These are phyloP conservation scores for Ischnus inquisitorius DNA, from an alignment of 2,888 invertebrate genomes.

Conservation along the genomic window DNA sequence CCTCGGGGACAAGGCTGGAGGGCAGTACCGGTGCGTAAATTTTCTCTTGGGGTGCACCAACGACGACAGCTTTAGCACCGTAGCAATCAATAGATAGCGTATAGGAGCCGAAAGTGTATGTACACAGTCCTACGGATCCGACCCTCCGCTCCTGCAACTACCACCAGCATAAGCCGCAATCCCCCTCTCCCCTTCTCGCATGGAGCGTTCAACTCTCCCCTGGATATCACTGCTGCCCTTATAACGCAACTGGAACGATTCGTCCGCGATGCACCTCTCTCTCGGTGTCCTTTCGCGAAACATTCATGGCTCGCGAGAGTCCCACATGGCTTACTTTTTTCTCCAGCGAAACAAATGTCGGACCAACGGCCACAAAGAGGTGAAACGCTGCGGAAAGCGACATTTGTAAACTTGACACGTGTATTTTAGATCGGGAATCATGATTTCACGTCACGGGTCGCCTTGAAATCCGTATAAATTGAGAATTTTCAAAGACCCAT, in stretches of 20 bases:
- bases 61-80: constrained; percentile 76
- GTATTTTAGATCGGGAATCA: constrained; percentile 44
- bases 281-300: constrained; percentile 26
- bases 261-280: constrained; percentile 37
- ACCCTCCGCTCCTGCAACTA: constrained; percentile 20
- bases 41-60: constrained; percentile 65
- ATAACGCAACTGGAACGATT: constrained; percentile 34
- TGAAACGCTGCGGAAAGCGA: not conserved
- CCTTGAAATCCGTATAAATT: constrained; percentile 46
- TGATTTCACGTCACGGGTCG: constrained; percentile 15
- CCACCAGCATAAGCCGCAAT: constrained; percentile 20
- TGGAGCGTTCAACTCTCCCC: constrained; percentile 11
- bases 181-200: constrained; percentile 16
- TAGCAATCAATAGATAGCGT: constrained; percentile 76
- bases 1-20: constrained; percentile 20
- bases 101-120: constrained; percentile 17
- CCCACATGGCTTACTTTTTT: constrained; percentile 23
- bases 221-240: constrained; percentile 31
- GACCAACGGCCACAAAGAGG: constrained; percentile 2
- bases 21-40: constrained; percentile 57
- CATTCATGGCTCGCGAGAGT: not conserved
- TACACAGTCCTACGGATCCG: constrained; percentile 2
- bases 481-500: constrained; percentile 47
- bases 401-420: constrained; percentile 45
- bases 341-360: constrained; percentile 33